A percentile compares a stretch with the other conserved stretches of the same genome.
Conservation (phyloP, 2,888 invertebrate genomes). For the Chrysina gloriosa region DNA sequence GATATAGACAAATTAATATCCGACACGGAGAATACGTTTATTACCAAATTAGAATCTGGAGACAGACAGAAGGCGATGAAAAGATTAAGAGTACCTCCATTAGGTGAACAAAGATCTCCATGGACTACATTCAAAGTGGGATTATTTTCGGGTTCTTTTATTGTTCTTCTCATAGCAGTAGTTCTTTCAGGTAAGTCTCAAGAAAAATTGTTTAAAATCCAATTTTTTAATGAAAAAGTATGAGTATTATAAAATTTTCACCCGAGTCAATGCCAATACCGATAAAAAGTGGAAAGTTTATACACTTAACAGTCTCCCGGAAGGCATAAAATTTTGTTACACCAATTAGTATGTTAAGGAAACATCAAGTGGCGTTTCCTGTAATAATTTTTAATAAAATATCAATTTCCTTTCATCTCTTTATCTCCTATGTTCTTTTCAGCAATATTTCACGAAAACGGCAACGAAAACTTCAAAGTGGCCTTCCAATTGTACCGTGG, state of each 20-base stretch:
- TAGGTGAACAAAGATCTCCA: conserved; percentile 85
- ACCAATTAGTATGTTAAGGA: too few species aligned
- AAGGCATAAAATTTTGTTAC: too few species aligned
- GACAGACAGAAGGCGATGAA: conserved; percentile 90
- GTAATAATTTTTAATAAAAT: too few species aligned
- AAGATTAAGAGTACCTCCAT: conserved; percentile 83
- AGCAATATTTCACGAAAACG: conserved; percentile 68
- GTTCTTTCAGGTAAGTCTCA: conserved; percentile 72
- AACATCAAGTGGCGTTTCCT: too few species aligned
- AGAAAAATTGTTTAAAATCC: too few species aligned
- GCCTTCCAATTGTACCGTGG: conserved; percentile 84
- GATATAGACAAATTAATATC: conserved; percentile 86
- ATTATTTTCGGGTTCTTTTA: conserved; percentile 84
- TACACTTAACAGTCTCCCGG: too few species aligned
- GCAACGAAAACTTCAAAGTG: conserved; percentile 72
- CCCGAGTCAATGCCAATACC: too few species aligned
- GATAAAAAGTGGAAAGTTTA: too few species aligned
- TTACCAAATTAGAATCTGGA: conserved; percentile 79
- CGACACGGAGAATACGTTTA: conserved; percentile 80
- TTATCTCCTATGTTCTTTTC: conserved; percentile 47
- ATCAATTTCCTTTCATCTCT: not conserved
- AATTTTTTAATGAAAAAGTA: too few species aligned
- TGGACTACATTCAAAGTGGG: conserved; percentile 89
- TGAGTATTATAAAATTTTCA: too few species aligned
- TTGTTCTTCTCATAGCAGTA: conserved; percentile 79